A percentile compares a stretch with the other conserved stretches of the same genome.
These are phyloP conservation scores for Zaprionus nigranus DNA, from an alignment of 1,140 invertebrate species.

Conservation along the genomic window DNA sequence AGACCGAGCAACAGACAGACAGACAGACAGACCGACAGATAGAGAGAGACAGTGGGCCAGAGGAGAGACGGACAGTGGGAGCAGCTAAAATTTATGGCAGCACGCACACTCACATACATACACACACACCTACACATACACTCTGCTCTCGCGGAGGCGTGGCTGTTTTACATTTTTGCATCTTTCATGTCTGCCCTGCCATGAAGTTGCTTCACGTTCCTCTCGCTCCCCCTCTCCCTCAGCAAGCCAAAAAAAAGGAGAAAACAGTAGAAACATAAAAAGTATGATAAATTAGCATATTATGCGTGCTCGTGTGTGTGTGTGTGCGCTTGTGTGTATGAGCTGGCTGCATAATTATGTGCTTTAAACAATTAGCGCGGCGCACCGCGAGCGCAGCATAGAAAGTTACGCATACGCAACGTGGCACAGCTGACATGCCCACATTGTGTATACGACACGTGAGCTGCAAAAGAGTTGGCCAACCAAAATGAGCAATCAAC, in stretches of 20 bases:
- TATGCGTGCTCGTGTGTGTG: slow-evolving; percentile 58
- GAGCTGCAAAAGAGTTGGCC: not conserved
- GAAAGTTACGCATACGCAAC: slow-evolving; percentile 55
- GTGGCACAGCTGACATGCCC: not conserved
- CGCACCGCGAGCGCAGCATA: slow-evolving; percentile 50
- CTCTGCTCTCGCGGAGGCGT: slow-evolving; percentile 40
- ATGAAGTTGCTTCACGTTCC: slow-evolving; percentile 50
- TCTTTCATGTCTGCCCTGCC: slow-evolving; percentile 72
- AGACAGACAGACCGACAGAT: slow-evolving; percentile 3
- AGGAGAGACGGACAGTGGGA: slow-evolving; percentile 12
- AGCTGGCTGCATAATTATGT: slow-evolving; percentile 70
- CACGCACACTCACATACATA: slow-evolving; percentile 9
- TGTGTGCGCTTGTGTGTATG: slow-evolving; percentile 14
- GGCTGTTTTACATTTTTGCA: slow-evolving; percentile 74
- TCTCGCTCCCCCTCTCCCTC: not conserved
- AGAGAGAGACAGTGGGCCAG: not conserved
- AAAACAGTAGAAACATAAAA: slow-evolving; percentile 53
- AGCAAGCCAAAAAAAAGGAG: slow-evolving; percentile 3
- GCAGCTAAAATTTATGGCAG: slow-evolving; percentile 63
- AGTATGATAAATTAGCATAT: slow-evolving; percentile 76
- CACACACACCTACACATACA: slow-evolving; percentile 21
- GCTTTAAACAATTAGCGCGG: slow-evolving; percentile 71
- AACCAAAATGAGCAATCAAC: not conserved
- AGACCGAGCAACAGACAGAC: slow-evolving; percentile 13
- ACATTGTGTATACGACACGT: slow-evolving; percentile 21